phyloP scores from a whole-genome alignment of 2,113 vertebrate species.

The Crotalus helleri region DNA sequence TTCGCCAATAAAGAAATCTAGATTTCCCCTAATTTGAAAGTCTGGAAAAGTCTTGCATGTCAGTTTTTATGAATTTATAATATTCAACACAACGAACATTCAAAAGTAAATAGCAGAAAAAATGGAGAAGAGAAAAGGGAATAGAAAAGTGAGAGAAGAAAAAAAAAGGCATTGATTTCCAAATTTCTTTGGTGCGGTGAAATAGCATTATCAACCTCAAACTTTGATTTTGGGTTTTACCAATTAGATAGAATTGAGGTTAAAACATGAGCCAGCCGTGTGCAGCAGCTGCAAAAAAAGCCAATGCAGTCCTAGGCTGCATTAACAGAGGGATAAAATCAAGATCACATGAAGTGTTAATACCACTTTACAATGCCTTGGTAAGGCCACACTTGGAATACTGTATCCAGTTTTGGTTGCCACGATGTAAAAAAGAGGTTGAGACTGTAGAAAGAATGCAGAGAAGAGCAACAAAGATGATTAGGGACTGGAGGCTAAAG shows the following conservation, averaged over 20 bases:
- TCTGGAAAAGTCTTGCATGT: neutral
- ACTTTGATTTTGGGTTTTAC: too few relatives aligned
- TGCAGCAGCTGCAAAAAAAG: neutral
- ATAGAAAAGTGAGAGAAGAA: too few relatives aligned
- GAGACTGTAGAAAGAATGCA: neutral
- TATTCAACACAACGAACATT: too few relatives aligned
- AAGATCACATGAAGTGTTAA: neutral
- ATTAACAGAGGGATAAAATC: neutral
- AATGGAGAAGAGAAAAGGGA: too few relatives aligned
- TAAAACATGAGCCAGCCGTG: neutral
- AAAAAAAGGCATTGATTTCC: too few relatives aligned
- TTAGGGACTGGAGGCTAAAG: neutral
- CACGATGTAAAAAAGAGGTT: neutral
- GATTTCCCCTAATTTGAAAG: too few relatives aligned
- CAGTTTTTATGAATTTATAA: too few relatives aligned
- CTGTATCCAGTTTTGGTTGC: fast-evolving
- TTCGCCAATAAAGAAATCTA: neutral
- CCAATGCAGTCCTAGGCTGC: neutral
- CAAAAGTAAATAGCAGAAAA: too few relatives aligned
- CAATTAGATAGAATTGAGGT: too few relatives aligned
- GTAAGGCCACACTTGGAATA: neutral
- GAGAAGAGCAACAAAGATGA: neutral
- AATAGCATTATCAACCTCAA: too few relatives aligned
- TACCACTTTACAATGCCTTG: neutral
- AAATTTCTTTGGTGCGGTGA: too few relatives aligned